Conservation (phyloP, 2,888 invertebrate genomes). For the Ashinkailepas kermadecensis region DNA sequence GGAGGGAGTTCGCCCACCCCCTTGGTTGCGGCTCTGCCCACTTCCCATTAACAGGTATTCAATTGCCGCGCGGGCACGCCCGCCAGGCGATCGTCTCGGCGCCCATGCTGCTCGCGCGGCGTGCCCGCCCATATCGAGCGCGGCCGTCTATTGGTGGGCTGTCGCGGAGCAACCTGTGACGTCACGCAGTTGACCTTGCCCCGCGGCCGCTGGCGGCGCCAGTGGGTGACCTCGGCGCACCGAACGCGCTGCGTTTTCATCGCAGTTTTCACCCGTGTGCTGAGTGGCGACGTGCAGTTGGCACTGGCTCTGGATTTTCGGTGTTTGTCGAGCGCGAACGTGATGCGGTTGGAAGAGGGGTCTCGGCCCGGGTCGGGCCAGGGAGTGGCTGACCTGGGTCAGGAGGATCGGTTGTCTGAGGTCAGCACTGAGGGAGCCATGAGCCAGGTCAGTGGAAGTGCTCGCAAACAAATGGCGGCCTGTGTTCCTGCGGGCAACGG, state of each 20-base stretch:
- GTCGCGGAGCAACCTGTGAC: conserved; percentile 7
- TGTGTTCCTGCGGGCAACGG: no score
- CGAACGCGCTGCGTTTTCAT: not conserved
- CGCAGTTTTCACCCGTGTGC: not conserved
- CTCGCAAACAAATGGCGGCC: no score
- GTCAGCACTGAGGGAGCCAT: not conserved
- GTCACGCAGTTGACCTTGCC: conserved; percentile 7
- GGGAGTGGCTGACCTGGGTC: not conserved
- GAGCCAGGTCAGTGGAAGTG: not conserved
- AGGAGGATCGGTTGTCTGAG: not conserved
- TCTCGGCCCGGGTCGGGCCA: not conserved
- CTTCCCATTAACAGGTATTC: no score
- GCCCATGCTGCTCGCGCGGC: not conserved
- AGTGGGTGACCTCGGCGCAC: not conserved
- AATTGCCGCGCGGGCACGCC: not conserved
- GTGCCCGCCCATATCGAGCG: conserved; percentile 2
- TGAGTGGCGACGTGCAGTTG: no score
- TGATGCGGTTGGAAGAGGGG: not conserved
- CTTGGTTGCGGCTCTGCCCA: no score
- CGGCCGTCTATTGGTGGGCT: not conserved
- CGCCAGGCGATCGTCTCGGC: not conserved
- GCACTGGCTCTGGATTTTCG: no score
- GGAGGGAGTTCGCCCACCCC: no score
- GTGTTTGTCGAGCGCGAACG: not conserved
- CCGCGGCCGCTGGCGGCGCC: not conserved